Base-by-base conservation (phyloP, 2,113 vertebrate genomes). In the Ciconia stormi region DNA sequence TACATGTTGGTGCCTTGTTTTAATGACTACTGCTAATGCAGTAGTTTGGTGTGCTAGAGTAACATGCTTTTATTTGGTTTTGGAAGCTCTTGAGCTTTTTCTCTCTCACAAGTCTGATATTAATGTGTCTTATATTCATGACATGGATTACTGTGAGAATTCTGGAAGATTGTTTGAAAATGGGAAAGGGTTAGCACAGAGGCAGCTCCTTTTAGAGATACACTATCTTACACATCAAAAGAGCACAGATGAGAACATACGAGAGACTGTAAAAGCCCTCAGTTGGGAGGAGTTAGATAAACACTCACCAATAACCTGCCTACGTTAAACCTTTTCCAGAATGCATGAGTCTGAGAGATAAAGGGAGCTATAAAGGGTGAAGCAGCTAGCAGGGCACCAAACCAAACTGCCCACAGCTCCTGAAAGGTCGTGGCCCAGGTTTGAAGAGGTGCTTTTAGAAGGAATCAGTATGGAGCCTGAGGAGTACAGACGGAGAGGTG, bases 401-500 rank as follows among this genome's bases (percentile, higher is more conserved):
- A 90, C 32, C 18, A 29, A 55, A 36, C 80, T 87, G 74, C 46
- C 87, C 65, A 23, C 74, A 36, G 71, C 73, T 93, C 72, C 73
- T 11, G 22, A 34, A 65, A 69, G 65, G 67, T 90, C 6, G 36
- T 49, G 44, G 77, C 56, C 78, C 55, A 13, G n/a, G 18, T 77
- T 44, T 36, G 89, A 50, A 63, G 89, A 83, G 52, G 65, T 46
- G 46, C 47, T 80, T 79, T 56, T 27, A 26, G 63, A 55, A 89
- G 59, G 49, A 69, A 25, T 18, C 44, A 1, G 23, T 29, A 98
- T 98, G 98, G 97, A 98, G 36, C 96, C 97, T 1, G 96, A 97
- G 71, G 98, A 98, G 87, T 98, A 98, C 97, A 97, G 98, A 46
- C 71, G n/a, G 84, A 97, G 98, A 97, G 98, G 98, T 98, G 90